These are phyloP conservation scores for Dysmachus trigonus DNA, from an alignment of 2,888 invertebrate species.

Conservation along the genomic window DNA sequence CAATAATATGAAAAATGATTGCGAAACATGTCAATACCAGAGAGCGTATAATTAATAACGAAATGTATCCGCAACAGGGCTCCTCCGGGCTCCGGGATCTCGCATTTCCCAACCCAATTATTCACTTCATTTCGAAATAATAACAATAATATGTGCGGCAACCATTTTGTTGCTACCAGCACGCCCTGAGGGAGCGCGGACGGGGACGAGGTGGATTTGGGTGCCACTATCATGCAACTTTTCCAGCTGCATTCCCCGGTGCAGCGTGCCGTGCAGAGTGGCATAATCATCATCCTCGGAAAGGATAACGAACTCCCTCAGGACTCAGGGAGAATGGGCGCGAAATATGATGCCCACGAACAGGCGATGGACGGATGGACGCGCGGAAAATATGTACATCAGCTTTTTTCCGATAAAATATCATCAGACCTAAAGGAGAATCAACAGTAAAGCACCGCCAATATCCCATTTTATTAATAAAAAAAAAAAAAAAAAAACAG, in stretches of 20 bases:
- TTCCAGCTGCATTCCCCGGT: neutral
- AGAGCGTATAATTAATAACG: slow-evolving; percentile 13
- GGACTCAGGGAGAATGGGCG: neutral
- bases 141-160: slow-evolving; percentile 33
- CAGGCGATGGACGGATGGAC: neutral
- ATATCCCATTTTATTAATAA: neutral
- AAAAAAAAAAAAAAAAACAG: no score
- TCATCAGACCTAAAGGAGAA: neutral
- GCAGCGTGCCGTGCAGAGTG: neutral
- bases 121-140: slow-evolving; percentile 32
- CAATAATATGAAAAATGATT: neutral
- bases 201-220: neutral
- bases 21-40: slow-evolving; percentile 28
- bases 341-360: neutral
- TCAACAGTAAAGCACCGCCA: slow-evolving; percentile 9
- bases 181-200: neutral
- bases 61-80: slow-evolving; percentile 6
- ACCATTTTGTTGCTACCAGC: slow-evolving; percentile 8
- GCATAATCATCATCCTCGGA: slow-evolving; percentile 29
- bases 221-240: neutral
- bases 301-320: slow-evolving; percentile 27
- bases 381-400: neutral
- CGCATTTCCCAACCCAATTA: slow-evolving; percentile 37
- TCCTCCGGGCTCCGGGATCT: neutral
- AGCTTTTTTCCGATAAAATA: neutral